A percentile compares a stretch with the other conserved stretches of the same genome.
These are phyloP conservation scores for Callionymus lyra DNA, from an alignment of 2,113 vertebrate genomes.

Conservation along the genomic window DNA sequence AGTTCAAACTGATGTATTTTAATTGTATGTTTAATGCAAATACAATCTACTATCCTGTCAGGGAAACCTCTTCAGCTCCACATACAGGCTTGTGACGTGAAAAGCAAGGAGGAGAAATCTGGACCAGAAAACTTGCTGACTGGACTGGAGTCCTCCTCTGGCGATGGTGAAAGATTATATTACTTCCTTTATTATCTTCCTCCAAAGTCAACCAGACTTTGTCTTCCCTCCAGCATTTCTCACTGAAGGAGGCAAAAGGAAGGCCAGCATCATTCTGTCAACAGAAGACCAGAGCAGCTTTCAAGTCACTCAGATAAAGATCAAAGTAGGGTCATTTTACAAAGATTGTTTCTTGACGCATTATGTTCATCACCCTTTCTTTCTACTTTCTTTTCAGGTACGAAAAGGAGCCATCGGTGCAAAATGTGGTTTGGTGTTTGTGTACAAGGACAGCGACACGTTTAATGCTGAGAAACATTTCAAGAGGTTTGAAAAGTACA, in stretches of 20 bases:
- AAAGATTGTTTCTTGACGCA: not conserved
- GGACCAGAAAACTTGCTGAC: slow-evolving; percentile 90
- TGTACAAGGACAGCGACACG: slow-evolving; percentile 72
- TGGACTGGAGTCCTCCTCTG: slow-evolving; percentile 79
- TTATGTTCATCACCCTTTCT: accelerated
- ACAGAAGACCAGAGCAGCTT: slow-evolving; percentile 83
- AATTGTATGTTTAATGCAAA: no score
- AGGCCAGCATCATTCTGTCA: slow-evolving; percentile 87
- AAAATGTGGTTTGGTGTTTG: slow-evolving; percentile 88
- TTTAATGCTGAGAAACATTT: slow-evolving; percentile 93
- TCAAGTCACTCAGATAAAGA: slow-evolving; percentile 91
- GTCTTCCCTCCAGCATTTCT: slow-evolving; percentile 78
- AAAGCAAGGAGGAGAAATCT: slow-evolving; percentile 94
- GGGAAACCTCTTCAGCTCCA: slow-evolving; percentile 83
- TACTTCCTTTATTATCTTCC: not conserved
- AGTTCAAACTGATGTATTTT: no score
- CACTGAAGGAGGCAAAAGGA: slow-evolving; percentile 86
- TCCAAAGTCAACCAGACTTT: not conserved
- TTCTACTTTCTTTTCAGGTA: slow-evolving; percentile 63
- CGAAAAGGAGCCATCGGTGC: slow-evolving; percentile 91
- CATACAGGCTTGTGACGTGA: slow-evolving; percentile 91
- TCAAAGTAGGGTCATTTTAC: slow-evolving; percentile 73
- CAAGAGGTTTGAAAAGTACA: slow-evolving; percentile 80
- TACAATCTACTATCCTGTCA: slow-evolving; percentile 30
- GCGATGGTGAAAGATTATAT: slow-evolving; percentile 71